Evolutionary conservation across 2,113 vertebrate species (phyloP), one percentile per base, ranked within the genome.

Genomic region (Callipepla californica): DNA sequence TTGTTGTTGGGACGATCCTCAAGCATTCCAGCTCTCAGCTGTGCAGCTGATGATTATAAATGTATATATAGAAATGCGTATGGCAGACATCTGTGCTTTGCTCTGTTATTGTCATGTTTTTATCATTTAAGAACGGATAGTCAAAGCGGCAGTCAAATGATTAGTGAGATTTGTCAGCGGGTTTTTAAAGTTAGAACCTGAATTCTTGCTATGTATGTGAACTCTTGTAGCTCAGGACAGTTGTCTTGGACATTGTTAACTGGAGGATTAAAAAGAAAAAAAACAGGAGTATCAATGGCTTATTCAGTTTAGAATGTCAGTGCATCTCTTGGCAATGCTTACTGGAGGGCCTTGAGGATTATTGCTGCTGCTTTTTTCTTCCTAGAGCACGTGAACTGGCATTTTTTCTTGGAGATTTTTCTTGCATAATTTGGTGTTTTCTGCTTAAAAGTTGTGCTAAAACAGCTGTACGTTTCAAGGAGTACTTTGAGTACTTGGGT

Each of bases 261-360:
- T 89, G 86, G 91, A 73, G 70, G 62, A 48, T n/a, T 89, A 23
- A 72, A 89, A 79, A 75, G 26, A 20, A 72, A 11, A 36, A 36
- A 72, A 38, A 82, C 81, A 80, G 25, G 57, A 13, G 38, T 73
- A 48, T 66, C 85, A 93, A 93, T 75, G 72, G 17, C 44, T n/a
- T 61, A 3, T 82, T 85, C 12, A 38, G 0, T 80, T 59, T 36
- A 34, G 86, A 83, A 82, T 93, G 83, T 86, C 70, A 73, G 67
- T 61, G 26, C 68, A 68, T 83, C 89, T 95, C 91, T 74, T 95
- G 94, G 74, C 55, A 87, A 30, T 80, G 77, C 77, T 70, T 81
- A 47, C 67, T 70, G 66, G 50, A n/a, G 51, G 44, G 44, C 76
- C 80, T 94, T 91, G 80, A 85, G 66, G 65, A 75, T 85, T 81